Evolutionary conservation across 2,113 vertebrate species (phyloP).

Genomic region (Hystrix brachyura): DNA sequence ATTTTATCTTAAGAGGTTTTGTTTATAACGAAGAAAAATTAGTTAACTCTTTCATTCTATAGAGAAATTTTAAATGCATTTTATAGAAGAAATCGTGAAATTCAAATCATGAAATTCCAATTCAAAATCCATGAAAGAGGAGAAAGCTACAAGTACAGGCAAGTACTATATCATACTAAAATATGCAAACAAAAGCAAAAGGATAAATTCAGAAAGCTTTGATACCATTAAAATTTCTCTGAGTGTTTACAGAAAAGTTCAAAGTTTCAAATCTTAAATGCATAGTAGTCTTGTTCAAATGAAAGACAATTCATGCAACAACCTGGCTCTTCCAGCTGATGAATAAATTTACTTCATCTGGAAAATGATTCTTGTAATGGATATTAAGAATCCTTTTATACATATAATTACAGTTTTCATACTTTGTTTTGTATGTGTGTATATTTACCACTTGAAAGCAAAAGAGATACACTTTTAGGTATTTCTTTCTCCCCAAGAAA

Average conservation of each 20-base stretch:
- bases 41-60: neutral
- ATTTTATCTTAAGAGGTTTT: conserved; percentile 38
- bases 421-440: neutral
- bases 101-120: conserved; percentile 15
- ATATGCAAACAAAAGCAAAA: conserved; percentile 52
- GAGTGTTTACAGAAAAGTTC: neutral
- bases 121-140: conserved; percentile 11
- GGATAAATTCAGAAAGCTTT: neutral
- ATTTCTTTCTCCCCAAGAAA: neutral
- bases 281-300: conserved; percentile 18
- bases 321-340: neutral
- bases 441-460: conserved; percentile 34
- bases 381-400: neutral
- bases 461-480: neutral
- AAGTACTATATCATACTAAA: neutral
- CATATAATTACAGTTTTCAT: neutral
- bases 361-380: neutral
- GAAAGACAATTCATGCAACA: conserved; percentile 6
- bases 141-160: neutral
- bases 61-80: neutral
- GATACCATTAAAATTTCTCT: conserved; percentile 17
- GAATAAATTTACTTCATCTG: conserved; percentile 23
- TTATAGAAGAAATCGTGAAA: conserved; percentile 2
- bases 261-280: conserved; percentile 45
- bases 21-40: conserved; percentile 7